phyloP scores from a whole-genome alignment of 2,113 vertebrate species.

The Picathartes gymnocephalus region DNA sequence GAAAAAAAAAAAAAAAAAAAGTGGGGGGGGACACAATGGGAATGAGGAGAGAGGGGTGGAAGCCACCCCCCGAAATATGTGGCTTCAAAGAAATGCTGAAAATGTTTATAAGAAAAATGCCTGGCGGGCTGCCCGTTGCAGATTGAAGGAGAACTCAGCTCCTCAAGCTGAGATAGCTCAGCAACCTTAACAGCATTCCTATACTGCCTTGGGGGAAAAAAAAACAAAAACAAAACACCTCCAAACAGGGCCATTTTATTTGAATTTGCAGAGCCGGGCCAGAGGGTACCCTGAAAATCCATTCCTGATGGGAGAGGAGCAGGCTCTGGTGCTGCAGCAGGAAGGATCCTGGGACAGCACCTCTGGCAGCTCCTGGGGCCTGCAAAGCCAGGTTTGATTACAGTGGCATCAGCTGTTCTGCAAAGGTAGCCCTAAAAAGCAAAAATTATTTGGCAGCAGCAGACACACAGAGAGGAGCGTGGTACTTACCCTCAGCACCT shows the following conservation, averaged over 20 bases:
- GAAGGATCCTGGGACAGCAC: not conserved
- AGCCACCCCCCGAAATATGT: not conserved
- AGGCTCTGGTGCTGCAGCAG: not conserved
- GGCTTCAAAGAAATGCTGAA: not conserved
- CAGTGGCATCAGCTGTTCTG: not conserved
- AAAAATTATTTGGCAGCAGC: not conserved
- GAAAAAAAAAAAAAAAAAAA: too few relatives aligned
- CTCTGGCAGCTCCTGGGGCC: not conserved
- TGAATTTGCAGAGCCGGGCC: not conserved
- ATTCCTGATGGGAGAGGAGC: not conserved
- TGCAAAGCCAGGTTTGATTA: not conserved
- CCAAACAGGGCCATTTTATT: not conserved
- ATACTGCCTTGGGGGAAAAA: not conserved
- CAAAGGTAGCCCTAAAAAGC: not conserved
- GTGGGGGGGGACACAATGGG: not conserved
- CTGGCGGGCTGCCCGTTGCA: not conserved
- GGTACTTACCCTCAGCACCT: not conserved
- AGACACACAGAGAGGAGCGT: fast-evolving
- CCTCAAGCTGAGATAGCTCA: not conserved
- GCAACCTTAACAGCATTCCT: not conserved
- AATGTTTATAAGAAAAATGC: not conserved
- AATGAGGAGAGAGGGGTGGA: not conserved
- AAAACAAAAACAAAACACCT: not conserved
- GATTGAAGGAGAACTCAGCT: not conserved
- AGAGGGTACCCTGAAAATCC: not conserved